phyloP scores from a whole-genome alignment of 2,113 vertebrate species.

The Silurus asotus region DNA sequence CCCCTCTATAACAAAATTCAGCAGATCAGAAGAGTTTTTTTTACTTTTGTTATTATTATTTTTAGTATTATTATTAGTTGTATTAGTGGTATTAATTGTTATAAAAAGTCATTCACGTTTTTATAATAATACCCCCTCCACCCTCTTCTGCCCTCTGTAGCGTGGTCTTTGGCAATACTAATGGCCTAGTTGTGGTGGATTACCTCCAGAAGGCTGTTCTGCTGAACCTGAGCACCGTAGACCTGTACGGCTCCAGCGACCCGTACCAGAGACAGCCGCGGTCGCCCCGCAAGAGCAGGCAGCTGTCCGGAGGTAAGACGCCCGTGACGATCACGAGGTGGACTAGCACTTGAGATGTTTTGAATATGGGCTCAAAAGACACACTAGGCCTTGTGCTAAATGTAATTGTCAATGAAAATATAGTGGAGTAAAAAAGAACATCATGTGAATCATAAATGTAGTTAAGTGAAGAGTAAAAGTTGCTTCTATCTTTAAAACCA shows the following conservation, averaged over 20 bases:
- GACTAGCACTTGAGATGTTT: too few species aligned
- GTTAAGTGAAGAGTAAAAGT: too few species aligned
- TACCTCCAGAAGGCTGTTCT: constrained; percentile 96
- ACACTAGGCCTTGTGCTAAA: too few species aligned
- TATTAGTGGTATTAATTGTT: not conserved
- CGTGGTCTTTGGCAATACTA: constrained; percentile 97
- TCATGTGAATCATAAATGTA: too few species aligned
- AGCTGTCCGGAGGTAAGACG: constrained; percentile 91
- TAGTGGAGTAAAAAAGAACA: too few species aligned
- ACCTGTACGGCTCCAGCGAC: constrained; percentile 92
- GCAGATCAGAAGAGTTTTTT: not conserved
- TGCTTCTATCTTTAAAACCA: too few species aligned
- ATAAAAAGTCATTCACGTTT: too few species aligned
- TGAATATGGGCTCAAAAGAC: too few species aligned
- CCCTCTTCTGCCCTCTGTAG: constrained; percentile 56
- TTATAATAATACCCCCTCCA: not conserved
- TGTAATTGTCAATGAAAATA: too few species aligned
- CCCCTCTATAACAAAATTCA: not conserved
- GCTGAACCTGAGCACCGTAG: constrained; percentile 89
- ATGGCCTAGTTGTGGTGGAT: constrained; percentile 95
- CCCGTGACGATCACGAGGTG: too few species aligned
- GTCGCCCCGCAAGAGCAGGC: constrained; percentile 92
- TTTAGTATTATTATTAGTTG: not conserved
- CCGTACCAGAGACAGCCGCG: constrained; percentile 94
- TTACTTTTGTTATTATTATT: not conserved